These are phyloP conservation scores for Calliphora vomitoria DNA, from an alignment of 2,888 invertebrate species.

Conservation along the genomic window DNA sequence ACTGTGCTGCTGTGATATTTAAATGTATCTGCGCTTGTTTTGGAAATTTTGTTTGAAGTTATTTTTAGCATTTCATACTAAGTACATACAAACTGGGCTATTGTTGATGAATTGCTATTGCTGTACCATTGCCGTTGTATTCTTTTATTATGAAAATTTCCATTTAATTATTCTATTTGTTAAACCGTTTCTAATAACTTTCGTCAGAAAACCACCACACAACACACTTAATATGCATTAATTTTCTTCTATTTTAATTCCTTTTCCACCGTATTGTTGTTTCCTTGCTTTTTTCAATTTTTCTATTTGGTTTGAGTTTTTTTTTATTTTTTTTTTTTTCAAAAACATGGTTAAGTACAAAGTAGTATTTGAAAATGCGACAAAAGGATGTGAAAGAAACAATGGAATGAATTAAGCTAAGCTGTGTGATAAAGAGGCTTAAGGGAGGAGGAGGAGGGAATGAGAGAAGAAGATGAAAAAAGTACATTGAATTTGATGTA, in stretches of 20 bases:
- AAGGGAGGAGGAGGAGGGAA: background rate
- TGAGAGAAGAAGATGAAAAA: background rate
- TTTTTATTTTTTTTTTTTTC: background rate
- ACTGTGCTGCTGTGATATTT: too few relatives aligned
- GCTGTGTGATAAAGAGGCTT: background rate
- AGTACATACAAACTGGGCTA: too few relatives aligned
- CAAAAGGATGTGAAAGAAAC: slow-evolving; percentile 41
- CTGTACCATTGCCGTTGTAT: background rate
- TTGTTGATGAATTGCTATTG: background rate
- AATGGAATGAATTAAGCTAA: slow-evolving; percentile 6
- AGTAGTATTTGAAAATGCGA: slow-evolving; percentile 30
- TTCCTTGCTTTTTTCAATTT: background rate
- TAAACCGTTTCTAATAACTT: slow-evolving; percentile 54
- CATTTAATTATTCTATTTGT: slow-evolving; percentile 67
- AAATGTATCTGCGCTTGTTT: too few relatives aligned
- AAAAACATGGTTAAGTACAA: slow-evolving; percentile 14
- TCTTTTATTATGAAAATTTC: slow-evolving; percentile 53
- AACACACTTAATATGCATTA: slow-evolving; percentile 56
- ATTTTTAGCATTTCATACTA: background rate
- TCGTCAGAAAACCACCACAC: slow-evolving; percentile 15
- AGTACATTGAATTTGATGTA: background rate
- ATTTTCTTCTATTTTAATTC: slow-evolving; percentile 52
- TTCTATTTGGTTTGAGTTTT: slow-evolving; percentile 23
- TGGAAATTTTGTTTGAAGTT: background rate
- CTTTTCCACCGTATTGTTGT: background rate